Percentiles rank a stretch among this genome's conserved stretches.
These are phyloP conservation scores for Peromyscus attwateri DNA, from an alignment of 2,797 vertebrate genomes.

Conservation along the genomic window DNA sequence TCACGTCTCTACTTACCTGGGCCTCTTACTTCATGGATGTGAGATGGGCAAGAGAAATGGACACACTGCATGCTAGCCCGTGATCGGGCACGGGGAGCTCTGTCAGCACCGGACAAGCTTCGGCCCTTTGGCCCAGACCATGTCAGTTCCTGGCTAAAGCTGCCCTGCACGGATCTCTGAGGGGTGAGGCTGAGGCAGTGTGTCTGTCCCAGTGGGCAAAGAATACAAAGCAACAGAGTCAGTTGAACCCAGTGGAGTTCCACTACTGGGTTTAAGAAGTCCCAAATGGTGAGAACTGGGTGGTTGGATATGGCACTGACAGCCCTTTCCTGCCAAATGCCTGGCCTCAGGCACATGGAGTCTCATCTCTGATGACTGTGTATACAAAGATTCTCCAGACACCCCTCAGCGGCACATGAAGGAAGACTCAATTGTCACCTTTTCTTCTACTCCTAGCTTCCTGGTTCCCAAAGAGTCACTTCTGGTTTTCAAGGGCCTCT, in stretches of 20 bases:
- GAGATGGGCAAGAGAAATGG: neutral
- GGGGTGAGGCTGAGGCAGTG: neutral
- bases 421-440: neutral
- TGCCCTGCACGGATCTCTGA: neutral
- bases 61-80: rapidly evolving
- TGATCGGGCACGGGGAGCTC: neutral
- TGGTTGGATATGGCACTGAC: neutral
- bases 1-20: neutral
- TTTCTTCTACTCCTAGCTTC: neutral
- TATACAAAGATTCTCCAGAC: neutral
- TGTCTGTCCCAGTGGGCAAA: neutral
- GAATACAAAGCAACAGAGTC: neutral
- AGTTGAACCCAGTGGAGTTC: neutral
- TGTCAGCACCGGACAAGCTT: neutral
- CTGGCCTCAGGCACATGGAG: neutral
- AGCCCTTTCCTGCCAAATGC: neutral
- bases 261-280: neutral
- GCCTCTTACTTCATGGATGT: neutral
- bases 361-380: no score
- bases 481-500: neutral
- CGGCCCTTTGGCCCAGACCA: neutral
- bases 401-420: neutral
- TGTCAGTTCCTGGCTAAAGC: neutral
- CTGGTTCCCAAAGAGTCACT: neutral
- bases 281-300: neutral